These are phyloP conservation scores for Elysia chlorotica DNA, from an alignment of 1,140 invertebrate genomes.

Conservation along the genomic window DNA sequence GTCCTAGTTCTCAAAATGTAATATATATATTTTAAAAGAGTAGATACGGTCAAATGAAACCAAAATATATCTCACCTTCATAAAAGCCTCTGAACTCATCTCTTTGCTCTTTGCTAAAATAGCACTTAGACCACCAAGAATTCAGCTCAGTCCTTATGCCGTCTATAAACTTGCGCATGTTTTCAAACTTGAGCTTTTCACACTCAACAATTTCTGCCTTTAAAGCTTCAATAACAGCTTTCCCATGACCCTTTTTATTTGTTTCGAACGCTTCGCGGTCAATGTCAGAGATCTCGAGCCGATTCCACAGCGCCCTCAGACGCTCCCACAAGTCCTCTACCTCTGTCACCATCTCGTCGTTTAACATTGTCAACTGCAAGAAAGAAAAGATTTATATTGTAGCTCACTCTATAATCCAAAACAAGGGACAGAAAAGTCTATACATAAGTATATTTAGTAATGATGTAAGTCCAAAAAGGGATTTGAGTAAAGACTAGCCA, in stretches of 20 bases:
- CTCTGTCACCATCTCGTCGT: conserved; percentile 34
- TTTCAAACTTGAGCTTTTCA: conserved; percentile 70
- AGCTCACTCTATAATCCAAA: neutral
- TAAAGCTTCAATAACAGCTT: conserved; percentile 65
- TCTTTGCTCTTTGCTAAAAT: conserved; percentile 69
- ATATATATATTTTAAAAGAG: no score
- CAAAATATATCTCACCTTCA: conserved; percentile 44
- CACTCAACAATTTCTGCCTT: conserved; percentile 69
- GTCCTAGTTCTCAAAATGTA: no score
- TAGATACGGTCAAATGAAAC: no score
- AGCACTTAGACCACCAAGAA: conserved; percentile 75
- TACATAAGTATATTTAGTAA: neutral
- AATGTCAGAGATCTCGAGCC: conserved; percentile 67
- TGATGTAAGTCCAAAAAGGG: neutral
- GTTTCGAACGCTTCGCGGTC: conserved; percentile 65
- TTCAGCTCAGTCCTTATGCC: conserved; percentile 72
- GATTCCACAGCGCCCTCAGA: conserved; percentile 68
- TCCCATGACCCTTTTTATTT: conserved; percentile 64
- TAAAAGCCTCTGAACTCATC: conserved; percentile 65
- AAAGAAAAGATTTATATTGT: neutral
- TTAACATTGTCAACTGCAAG: conserved; percentile 39
- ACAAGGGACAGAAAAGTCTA: neutral
- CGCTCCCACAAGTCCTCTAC: conserved; percentile 60
- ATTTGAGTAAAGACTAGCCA: conserved; percentile 3
- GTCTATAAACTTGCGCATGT: conserved; percentile 73